phyloP scores from a whole-genome alignment of 2,888 invertebrate genomes.

The Sesia apiformis region DNA sequence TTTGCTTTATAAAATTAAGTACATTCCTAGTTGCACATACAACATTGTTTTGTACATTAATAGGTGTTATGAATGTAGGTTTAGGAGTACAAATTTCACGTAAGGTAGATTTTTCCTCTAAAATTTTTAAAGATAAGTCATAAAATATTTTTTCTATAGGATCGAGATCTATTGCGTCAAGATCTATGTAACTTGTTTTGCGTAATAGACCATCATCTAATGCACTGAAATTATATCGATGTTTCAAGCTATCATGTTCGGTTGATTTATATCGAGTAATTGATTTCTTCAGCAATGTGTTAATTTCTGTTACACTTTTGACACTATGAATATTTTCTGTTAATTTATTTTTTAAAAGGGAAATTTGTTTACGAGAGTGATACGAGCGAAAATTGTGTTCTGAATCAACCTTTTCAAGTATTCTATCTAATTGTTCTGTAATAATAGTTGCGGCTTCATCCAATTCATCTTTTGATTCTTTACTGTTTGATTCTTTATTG shows the following conservation, averaged over 20 bases:
- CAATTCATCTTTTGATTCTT: slow-evolving; percentile 25
- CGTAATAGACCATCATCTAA: slow-evolving; percentile 15
- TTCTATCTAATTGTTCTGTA: slow-evolving; percentile 27
- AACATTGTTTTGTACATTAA: slow-evolving; percentile 12
- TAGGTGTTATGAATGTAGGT: background rate
- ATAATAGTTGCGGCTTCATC: slow-evolving; percentile 23
- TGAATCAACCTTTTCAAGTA: slow-evolving; percentile 26
- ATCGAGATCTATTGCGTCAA: slow-evolving; percentile 1
- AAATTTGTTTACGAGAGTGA: slow-evolving; percentile 5
- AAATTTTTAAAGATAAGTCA: background rate
- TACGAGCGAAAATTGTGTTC: slow-evolving; percentile 12
- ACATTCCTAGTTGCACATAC: slow-evolving; percentile 32
- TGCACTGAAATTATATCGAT: slow-evolving; percentile 20
- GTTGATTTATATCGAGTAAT: slow-evolving; percentile 9
- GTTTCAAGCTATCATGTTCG: background rate
- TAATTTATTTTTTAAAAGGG: slow-evolving; percentile 2
- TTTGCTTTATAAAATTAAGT: slow-evolving; percentile 35
- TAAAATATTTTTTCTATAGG: slow-evolving; percentile 2
- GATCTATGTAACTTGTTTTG: slow-evolving; percentile 8
- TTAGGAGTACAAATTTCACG: background rate
- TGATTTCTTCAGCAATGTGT: slow-evolving; percentile 18
- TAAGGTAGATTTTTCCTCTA: background rate
- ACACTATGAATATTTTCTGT: slow-evolving; percentile 10
- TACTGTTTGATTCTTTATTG: slow-evolving; percentile 17
- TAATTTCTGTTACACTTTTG: slow-evolving; percentile 21